Base-by-base conservation (phyloP, 1,140 invertebrate genomes). In the Tetragnatha versicolor region DNA sequence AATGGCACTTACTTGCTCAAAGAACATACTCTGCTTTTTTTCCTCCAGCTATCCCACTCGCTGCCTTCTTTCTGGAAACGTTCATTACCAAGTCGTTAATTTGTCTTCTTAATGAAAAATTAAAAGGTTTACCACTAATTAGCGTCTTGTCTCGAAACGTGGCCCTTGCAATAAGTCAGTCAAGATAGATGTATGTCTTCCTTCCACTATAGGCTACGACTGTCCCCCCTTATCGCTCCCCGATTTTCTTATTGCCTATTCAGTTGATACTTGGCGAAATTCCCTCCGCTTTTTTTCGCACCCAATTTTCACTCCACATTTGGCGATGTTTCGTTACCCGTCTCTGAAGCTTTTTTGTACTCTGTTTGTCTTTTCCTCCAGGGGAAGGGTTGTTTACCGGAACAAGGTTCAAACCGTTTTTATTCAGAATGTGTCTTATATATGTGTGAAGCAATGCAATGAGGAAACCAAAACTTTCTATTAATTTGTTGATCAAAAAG, bases 61-160 rank as follows among this genome's bases (percentile, higher is more conserved):
- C 29, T 37, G 60, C 65, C 55, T 69, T 79, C 65, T 79, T 79
- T 69, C 51, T 49, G 17, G 17, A 49, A 79, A 79, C 76, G 76
- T 79, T 79, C 76, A 79, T 79, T 79, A 79, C 76, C 37, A 69
- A 79, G 76, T 79, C 65, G 76, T 79, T 79, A 79, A 79, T 79
- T 79, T 79, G 65, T 79, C 76, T 79, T 79, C 76, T 79, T 79
- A 79, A 79, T 79, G 76, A 79, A 79, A 79, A 79, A 79, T 79
- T 79, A 79, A 79, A 79, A 79, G 76, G 76, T 79, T 79, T 79
- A 79, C 76, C 76, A 79, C 76, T 79, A 79, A 79, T 79, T 79
- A 79, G 76, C 65, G 76, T 79, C 76, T 79, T 79, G 76, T 79
- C 76, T 69, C 49, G 63, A 79, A 79, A 79, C 51, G 76, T 79